phyloP scores from a whole-genome alignment of 2,888 invertebrate species.

The Allophyes oxyacanthae region DNA sequence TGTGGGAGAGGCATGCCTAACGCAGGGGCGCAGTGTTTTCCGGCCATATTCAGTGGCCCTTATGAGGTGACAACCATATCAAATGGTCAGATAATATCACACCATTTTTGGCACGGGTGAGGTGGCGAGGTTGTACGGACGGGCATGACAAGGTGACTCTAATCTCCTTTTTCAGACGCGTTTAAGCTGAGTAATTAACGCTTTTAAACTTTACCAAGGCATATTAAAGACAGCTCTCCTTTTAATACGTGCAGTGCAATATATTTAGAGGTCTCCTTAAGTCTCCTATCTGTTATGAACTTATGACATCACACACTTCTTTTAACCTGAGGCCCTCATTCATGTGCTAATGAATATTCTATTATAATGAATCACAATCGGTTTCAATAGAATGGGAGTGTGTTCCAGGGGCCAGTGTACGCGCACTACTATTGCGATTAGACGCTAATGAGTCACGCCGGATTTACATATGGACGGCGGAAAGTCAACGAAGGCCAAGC shows the following conservation, averaged over 20 bases:
- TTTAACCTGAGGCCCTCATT: slow-evolving; percentile 29
- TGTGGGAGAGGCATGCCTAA: slow-evolving; percentile 62
- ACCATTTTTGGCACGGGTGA: slow-evolving; percentile 58
- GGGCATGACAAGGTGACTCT: slow-evolving; percentile 48
- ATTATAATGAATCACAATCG: slow-evolving; percentile 53
- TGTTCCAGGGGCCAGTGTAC: slow-evolving; percentile 56
- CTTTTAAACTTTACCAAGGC: slow-evolving; percentile 1
- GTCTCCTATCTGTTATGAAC: slow-evolving; percentile 1
- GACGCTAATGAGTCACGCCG: slow-evolving; percentile 74
- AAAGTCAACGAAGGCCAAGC: slow-evolving; percentile 66
- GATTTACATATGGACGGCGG: slow-evolving; percentile 70
- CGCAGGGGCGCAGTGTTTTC: slow-evolving; percentile 61
- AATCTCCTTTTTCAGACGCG: slow-evolving; percentile 21
- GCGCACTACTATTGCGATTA: slow-evolving; percentile 64
- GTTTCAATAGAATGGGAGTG: slow-evolving; percentile 50
- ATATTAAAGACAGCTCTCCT: not conserved
- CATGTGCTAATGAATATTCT: slow-evolving; percentile 50
- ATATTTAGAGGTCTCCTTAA: not conserved
- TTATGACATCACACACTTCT: slow-evolving; percentile 34
- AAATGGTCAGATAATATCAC: slow-evolving; percentile 64
- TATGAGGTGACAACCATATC: slow-evolving; percentile 69
- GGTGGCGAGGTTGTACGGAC: slow-evolving; percentile 47
- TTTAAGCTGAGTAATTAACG: slow-evolving; percentile 29
- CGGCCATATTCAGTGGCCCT: slow-evolving; percentile 60
- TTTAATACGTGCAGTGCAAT: not conserved